Evolutionary conservation across 2,113 vertebrate species (phyloP), one percentile per base, ranked within the genome.

Genomic region (Plotosus lineatus): DNA sequence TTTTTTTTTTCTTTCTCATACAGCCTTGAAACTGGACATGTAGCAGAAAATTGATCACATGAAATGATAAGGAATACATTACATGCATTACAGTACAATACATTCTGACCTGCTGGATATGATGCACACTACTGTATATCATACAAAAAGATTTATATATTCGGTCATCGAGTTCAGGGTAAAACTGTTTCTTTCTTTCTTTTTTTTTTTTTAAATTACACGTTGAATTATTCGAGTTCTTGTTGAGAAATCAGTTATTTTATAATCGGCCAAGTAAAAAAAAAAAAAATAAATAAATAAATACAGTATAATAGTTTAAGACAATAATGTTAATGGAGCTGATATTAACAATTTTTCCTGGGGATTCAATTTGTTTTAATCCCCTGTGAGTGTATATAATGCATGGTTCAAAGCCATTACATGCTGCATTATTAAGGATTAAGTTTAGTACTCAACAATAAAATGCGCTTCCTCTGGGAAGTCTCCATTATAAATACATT

Each of bases 1-100:
- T n/a, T n/a, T n/a, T n/a, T n/a, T n/a, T 90, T 91, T 90, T 87
- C 90, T 88, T 85, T 82, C 77, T 80, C 84, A 84, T 85, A 88
- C 89, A 90, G 86, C 89, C 87, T 88, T 88, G 86, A 50, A 79
- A 81, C 77, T 80, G 84, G 88, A 90, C 87, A 81, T 85, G 86
- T 82, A 87, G 84, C 86, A 88, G 88, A 88, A 90, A 78, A 75
- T 77, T 40, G 83, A 79, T 85, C 72, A 81, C 86, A 80, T 79
- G 77, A 89, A 79, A 85, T 86, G 71, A 84, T 78, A 66, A 81
- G 46, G 61, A 68, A 48, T 31, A 55, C 55, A 55, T 46, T 65
- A 38, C 48, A 40, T 78, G n/a, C n/a, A n/a, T n/a, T n/a, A n/a
- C n/a, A n/a, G 58, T 31, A 55, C 55, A 55, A 56, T 65, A 38